phyloP scores from a whole-genome alignment of 2,113 vertebrate genomes.

The Ellobius talpinus region DNA sequence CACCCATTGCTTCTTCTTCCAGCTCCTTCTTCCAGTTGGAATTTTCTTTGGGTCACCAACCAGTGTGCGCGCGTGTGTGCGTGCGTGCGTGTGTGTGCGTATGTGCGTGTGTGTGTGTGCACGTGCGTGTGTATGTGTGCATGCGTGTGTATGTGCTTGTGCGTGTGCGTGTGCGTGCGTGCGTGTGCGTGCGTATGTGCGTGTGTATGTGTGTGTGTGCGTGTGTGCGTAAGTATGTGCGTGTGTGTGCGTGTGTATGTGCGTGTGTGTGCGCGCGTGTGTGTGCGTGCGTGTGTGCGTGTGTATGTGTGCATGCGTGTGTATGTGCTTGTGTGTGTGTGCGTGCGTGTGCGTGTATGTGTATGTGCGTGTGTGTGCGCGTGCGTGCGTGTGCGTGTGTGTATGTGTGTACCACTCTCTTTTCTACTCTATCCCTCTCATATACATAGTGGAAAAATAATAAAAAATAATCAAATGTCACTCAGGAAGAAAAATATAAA shows the following conservation, averaged over 20 bases:
- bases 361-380: background rate
- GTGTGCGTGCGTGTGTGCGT: background rate
- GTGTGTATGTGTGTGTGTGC: background rate
- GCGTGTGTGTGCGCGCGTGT: background rate
- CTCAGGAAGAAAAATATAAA: constrained; percentile 2
- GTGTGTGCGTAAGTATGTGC: background rate
- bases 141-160: too few species aligned
- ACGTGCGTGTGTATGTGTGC: background rate
- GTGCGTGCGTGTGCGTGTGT: background rate
- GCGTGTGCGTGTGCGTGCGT: background rate
- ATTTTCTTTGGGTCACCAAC: background rate
- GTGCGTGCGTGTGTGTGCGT: background rate
- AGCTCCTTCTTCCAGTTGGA: background rate
- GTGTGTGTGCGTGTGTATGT: background rate
- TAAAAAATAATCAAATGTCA: background rate
- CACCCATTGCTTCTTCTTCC: background rate
- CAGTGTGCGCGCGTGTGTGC: background rate
- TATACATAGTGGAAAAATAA: background rate
- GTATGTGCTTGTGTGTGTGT: too few species aligned
- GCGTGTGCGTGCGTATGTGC: background rate
- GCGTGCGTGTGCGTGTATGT: background rate
- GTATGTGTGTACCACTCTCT: background rate
- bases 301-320: background rate
- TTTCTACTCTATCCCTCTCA: background rate
- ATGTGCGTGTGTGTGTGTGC: too few species aligned